Conservation (phyloP, 2,113 vertebrate species). For the Toxotes chatareus region DNA sequence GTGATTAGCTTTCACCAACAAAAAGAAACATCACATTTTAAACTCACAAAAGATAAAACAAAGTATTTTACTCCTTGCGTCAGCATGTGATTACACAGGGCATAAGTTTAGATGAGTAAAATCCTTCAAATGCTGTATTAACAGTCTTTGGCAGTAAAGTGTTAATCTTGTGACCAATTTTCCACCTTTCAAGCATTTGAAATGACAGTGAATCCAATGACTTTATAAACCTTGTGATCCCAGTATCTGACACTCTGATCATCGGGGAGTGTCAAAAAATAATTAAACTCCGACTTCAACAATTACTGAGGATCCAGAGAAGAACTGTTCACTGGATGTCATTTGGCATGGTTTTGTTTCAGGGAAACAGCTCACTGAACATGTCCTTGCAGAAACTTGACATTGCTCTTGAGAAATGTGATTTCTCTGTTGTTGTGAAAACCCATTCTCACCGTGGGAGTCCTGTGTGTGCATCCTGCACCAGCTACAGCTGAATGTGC, state of each 20-base stretch:
- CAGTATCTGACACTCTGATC: conserved; percentile 23
- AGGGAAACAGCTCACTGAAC: conserved; percentile 21
- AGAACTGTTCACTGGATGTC: conserved; percentile 14
- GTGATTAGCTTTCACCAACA: conserved; percentile 62
- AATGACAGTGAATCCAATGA: conserved; percentile 8
- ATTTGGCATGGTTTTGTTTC: conserved; percentile 11
- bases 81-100: conserved; percentile 29
- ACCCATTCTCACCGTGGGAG: conserved; percentile 39
- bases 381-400: conserved; percentile 41
- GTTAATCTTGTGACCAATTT: background rate
- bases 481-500: conserved; percentile 33
- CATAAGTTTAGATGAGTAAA: conserved; percentile 38
- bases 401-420: conserved; percentile 36
- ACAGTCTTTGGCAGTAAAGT: background rate
- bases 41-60: conserved; percentile 49
- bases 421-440: conserved; percentile 58
- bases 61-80: conserved; percentile 28
- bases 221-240: conserved; percentile 31
- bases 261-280: conserved; percentile 11
- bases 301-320: background rate
- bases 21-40: conserved; percentile 39
- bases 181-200: background rate
- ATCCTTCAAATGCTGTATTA: conserved; percentile 7
- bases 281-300: conserved; percentile 38
- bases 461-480: conserved; percentile 36